Evolutionary conservation across 2,797 vertebrate species (phyloP), one percentile per base, ranked within the genome.

Genomic region (Trematomus bernacchii): DNA sequence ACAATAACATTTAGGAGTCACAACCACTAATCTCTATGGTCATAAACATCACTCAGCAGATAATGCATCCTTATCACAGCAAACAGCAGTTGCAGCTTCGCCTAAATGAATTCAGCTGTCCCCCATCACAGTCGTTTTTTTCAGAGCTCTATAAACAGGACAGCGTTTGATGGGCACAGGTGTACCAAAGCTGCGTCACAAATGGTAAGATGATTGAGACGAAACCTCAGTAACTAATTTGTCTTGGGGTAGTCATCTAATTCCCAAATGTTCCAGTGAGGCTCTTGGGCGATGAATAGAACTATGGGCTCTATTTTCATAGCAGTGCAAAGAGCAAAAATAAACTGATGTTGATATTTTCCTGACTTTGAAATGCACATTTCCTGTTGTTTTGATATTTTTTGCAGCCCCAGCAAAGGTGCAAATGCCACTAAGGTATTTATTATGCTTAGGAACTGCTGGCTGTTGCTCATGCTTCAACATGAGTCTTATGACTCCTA

Each of bases 401-500:
- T 37, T 37, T 37, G 33, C 33, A 37, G 6, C 33, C 33, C 6
- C 7, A 37, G 33, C 7, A 37, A 37, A 9, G 33, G 33, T 9
- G 2, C 33, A 37, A 2, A 37, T 37, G 33, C 33, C 8, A 37
- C 33, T 37, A 37, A 37, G 33, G 33, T 37, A 37, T 7, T 37
- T 73, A 59, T 53, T 30, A 52, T 6, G 40, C 50, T 54, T 4
- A 51, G 27, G 27, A 78, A 46, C 18, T 33, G 11, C 43, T 7
- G 43, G 30, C 62, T 15, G 42, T 50, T 62, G 65, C 23, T 65
- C 44, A 47, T 1, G 27, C 44, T 71, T 47, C 11, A 67, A 40
- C 44, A 61, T 7, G n/a, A n/a, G 27, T 52, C 14, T 55, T 19
- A 33, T 67, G 66, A 64, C 12, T 16, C 48, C 33, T 19, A 72